Conservation (phyloP, 1,140 invertebrate genomes). For the Amphibalanus amphitrite region DNA sequence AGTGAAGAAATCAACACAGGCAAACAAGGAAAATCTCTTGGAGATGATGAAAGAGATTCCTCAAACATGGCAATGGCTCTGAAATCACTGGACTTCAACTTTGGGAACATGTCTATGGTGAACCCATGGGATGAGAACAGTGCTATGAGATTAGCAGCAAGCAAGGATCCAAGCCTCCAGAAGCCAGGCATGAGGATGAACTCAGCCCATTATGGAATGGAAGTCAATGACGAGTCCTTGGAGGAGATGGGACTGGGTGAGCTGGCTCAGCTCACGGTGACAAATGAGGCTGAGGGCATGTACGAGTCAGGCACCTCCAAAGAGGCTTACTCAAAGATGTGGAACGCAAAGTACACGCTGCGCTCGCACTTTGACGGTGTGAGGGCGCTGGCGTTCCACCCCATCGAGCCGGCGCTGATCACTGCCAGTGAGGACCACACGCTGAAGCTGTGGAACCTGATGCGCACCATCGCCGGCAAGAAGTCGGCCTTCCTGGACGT, state of each 20-base stretch:
- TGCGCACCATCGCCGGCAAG: slow-evolving; percentile 91
- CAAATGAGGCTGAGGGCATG: slow-evolving; percentile 80
- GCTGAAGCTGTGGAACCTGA: slow-evolving; percentile 95
- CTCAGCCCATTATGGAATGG: neutral
- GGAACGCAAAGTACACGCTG: slow-evolving; percentile 94
- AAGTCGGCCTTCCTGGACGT: slow-evolving; percentile 91
- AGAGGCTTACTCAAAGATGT: slow-evolving; percentile 88
- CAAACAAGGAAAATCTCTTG: neutral
- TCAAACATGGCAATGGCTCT: neutral
- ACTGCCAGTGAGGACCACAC: slow-evolving; percentile 98
- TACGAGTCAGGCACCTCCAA: slow-evolving; percentile 78
- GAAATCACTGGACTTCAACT: neutral
- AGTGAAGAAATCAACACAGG: neutral
- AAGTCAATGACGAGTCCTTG: slow-evolving; percentile 41
- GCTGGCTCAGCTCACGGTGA: slow-evolving; percentile 86
- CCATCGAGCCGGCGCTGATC: slow-evolving; percentile 86
- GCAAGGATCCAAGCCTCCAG: neutral
- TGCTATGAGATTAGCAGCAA: neutral
- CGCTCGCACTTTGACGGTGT: slow-evolving; percentile 97
- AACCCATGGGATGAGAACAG: neutral
- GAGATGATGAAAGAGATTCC: neutral
- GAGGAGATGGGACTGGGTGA: slow-evolving; percentile 81
- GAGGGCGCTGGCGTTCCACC: slow-evolving; percentile 91
- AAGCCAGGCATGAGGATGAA: neutral
- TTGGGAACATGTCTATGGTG: neutral